Evolutionary conservation across 2,888 invertebrate genomes (phyloP).

Genomic region (Zaprionus lineosus): DNA sequence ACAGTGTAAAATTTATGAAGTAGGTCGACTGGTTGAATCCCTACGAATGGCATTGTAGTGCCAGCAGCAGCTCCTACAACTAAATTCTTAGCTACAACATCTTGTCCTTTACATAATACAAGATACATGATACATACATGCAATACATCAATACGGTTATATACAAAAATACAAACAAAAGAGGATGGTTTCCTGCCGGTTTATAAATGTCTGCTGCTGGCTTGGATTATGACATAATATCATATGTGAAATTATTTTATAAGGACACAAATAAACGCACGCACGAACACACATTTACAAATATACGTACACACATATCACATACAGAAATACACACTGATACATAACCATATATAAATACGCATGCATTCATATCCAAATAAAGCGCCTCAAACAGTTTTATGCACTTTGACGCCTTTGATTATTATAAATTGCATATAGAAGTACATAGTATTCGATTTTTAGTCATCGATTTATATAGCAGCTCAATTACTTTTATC

Average conservation of each 20-base stretch:
- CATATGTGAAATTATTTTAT: constrained; percentile 1
- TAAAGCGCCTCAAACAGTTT: too few species aligned
- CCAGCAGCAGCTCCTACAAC: constrained; percentile 1
- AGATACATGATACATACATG: constrained; percentile 4
- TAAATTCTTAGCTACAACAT: constrained; percentile 24
- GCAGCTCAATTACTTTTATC: constrained; percentile 22
- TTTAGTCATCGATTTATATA: constrained; percentile 10
- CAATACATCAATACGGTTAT: constrained; percentile 46
- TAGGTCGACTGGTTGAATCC: too few species aligned
- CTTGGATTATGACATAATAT: too few species aligned
- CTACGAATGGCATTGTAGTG: not conserved
- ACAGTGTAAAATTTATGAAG: not conserved
- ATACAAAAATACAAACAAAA: constrained; percentile 37
- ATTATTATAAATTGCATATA: too few species aligned
- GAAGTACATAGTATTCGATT: constrained; percentile 9
- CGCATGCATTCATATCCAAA: constrained; percentile 10
- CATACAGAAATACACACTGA: not conserved
- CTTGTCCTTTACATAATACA: constrained; percentile 17
- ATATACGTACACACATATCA: constrained; percentile 1
- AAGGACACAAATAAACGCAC: constrained; percentile 16
- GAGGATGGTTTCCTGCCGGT: constrained; percentile 50
- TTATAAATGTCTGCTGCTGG: constrained; percentile 22
- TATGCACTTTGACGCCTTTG: too few species aligned
- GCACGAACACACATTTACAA: not conserved
- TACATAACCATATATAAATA: not conserved